Conservation (phyloP, 2,797 vertebrate genomes). For the Hydrolagus colliei region DNA sequence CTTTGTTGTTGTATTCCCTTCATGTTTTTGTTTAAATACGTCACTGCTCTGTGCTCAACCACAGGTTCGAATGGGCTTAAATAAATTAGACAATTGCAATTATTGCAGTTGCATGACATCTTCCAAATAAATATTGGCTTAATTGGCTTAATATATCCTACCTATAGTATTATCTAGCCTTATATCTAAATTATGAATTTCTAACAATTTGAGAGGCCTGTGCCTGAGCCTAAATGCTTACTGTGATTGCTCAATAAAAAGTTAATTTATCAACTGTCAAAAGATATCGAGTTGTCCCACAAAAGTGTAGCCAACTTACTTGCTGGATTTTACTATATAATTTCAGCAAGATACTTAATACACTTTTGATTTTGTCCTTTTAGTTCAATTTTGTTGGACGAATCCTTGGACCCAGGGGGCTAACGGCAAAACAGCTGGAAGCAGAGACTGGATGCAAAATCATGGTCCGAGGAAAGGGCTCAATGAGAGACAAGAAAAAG, state of each 20-base stretch:
- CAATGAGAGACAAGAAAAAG: conserved; percentile 99
- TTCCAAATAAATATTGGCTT: neutral
- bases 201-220: neutral
- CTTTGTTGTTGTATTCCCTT: too few species aligned
- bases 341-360: neutral
- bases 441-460: conserved; percentile 98
- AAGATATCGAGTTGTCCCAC: neutral
- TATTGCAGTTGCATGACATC: neutral
- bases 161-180: neutral
- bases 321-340: too few species aligned
- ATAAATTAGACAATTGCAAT: neutral
- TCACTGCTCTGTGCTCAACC: too few species aligned
- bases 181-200: neutral
- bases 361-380: neutral
- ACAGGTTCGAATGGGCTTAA: too few species aligned
- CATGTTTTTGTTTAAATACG: too few species aligned
- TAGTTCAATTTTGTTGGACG: conserved; percentile 98
- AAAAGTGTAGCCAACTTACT: too few species aligned
- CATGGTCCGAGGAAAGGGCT: conserved; percentile 98
- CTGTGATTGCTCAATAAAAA: neutral
- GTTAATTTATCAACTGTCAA: neutral
- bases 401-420: conserved; percentile 93
- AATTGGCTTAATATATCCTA: neutral
- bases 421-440: conserved; percentile 96
- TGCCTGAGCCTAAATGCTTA: neutral